These are phyloP conservation scores for Elymnias hypermnestra DNA, from an alignment of 1,140 invertebrate species.

Conservation along the genomic window DNA sequence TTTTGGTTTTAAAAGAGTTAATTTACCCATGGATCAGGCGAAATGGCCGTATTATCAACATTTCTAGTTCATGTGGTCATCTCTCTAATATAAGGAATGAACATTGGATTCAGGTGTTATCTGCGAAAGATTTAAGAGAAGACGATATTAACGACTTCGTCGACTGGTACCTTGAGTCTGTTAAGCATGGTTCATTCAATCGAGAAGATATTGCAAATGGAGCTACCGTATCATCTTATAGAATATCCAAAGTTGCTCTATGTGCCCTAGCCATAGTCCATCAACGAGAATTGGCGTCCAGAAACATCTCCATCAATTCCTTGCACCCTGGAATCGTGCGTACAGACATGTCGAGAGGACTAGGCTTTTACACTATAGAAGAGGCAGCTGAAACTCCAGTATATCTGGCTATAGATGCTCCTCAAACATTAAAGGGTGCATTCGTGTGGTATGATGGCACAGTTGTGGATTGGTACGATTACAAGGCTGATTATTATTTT, in stretches of 20 bases:
- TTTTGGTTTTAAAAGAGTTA: slow-evolving; percentile 78
- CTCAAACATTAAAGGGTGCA: slow-evolving; percentile 46
- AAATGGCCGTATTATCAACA: slow-evolving; percentile 83
- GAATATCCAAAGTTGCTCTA: slow-evolving; percentile 83
- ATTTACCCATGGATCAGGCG: slow-evolving; percentile 82
- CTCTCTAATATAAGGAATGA: slow-evolving; percentile 76
- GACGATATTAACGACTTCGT: slow-evolving; percentile 78
- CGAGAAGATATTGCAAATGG: slow-evolving; percentile 60
- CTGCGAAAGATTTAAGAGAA: slow-evolving; percentile 72
- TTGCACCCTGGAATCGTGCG: slow-evolving; percentile 82
- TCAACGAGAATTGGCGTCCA: slow-evolving; percentile 75
- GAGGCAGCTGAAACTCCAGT: slow-evolving; percentile 75
- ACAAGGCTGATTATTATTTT: slow-evolving; percentile 46
- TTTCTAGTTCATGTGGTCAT: slow-evolving; percentile 83
- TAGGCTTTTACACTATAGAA: slow-evolving; percentile 79
- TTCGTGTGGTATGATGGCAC: slow-evolving; percentile 65
- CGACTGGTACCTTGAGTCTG: slow-evolving; percentile 79
- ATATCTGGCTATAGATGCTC: slow-evolving; percentile 54
- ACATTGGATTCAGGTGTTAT: slow-evolving; percentile 74
- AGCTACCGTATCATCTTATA: slow-evolving; percentile 78
- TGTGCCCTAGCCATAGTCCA: slow-evolving; percentile 80
- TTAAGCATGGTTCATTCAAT: slow-evolving; percentile 53
- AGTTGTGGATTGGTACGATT: slow-evolving; percentile 57
- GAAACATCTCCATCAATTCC: slow-evolving; percentile 80
- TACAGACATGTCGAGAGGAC: slow-evolving; percentile 83